Evolutionary conservation across 1,140 invertebrate genomes (phyloP).

Genomic region (Scaptomyza graminum): DNA sequence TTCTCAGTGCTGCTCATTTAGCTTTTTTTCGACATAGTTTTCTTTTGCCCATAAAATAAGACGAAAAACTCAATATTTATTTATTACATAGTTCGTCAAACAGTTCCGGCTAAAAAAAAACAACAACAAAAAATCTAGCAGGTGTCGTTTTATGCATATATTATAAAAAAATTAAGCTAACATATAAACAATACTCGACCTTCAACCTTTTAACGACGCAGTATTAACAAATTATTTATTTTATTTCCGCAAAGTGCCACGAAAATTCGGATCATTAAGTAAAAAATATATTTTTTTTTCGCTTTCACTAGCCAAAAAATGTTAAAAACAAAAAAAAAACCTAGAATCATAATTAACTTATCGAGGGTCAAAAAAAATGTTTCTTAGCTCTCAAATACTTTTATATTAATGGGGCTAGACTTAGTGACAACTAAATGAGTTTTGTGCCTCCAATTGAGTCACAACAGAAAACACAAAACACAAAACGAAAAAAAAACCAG

Average conservation of each 20-base stretch:
- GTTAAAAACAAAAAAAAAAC: slow-evolving; percentile 5
- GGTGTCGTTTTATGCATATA: slow-evolving; percentile 5
- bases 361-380: slow-evolving; percentile 31
- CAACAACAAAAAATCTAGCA: background rate
- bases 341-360: slow-evolving; percentile 28
- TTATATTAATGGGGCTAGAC: slow-evolving; percentile 67
- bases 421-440: slow-evolving; percentile 77
- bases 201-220: slow-evolving; percentile 5
- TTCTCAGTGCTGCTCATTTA: background rate
- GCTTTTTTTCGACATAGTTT: background rate
- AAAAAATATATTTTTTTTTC: slow-evolving; percentile 16
- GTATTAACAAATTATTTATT: background rate
- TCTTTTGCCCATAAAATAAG: background rate
- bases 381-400: slow-evolving; percentile 1
- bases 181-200: slow-evolving; percentile 1
- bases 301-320: slow-evolving; percentile 36
- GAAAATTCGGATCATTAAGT: slow-evolving; percentile 19
- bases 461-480: slow-evolving; percentile 14
- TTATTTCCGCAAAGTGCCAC: slow-evolving; percentile 6
- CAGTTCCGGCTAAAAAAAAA: background rate
- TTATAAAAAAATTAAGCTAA: background rate
- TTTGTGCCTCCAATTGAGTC: slow-evolving; percentile 50
- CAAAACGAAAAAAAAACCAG: background rate
- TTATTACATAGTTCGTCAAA: background rate
- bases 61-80: background rate